Evolutionary conservation across 2,888 invertebrate genomes (phyloP).

Genomic region (Tholera decimalis): DNA sequence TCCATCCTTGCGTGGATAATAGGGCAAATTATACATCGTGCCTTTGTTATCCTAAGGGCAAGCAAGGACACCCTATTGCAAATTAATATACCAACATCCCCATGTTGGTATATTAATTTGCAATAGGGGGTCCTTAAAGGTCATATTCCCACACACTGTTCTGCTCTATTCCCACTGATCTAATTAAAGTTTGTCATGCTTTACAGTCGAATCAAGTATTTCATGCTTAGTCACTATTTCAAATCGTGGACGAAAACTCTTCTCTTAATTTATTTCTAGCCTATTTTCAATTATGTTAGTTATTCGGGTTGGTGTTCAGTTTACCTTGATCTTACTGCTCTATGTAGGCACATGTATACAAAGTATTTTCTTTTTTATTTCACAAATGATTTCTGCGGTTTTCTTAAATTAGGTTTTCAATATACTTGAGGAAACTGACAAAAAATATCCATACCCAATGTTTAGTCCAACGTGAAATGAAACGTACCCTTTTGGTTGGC

Average conservation of each 20-base stretch:
- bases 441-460: too few relatives aligned
- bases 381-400: too few relatives aligned
- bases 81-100: constrained; percentile 40
- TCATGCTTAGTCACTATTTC: neutral
- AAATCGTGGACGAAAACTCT: neutral
- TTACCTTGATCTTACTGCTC: too few relatives aligned
- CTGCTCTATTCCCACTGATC: neutral
- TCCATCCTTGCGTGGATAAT: constrained; percentile 34
- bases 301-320: too few relatives aligned
- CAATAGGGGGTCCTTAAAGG: constrained; percentile 18
- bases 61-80: constrained; percentile 8
- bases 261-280: too few relatives aligned
- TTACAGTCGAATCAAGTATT: neutral
- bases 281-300: too few relatives aligned
- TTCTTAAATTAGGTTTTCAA: too few relatives aligned
- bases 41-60: constrained; percentile 31
- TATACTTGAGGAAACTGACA: too few relatives aligned
- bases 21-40: constrained; percentile 32
- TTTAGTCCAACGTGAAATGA: too few relatives aligned
- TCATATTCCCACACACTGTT: constrained; percentile 27
- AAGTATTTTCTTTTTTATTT: too few relatives aligned
- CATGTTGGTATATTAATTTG: constrained; percentile 39
- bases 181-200: constrained; percentile 10
- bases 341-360: too few relatives aligned
- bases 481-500: too few relatives aligned